These are phyloP conservation scores for Cathartes aura DNA, from an alignment of 2,113 vertebrate genomes.

Conservation along the genomic window DNA sequence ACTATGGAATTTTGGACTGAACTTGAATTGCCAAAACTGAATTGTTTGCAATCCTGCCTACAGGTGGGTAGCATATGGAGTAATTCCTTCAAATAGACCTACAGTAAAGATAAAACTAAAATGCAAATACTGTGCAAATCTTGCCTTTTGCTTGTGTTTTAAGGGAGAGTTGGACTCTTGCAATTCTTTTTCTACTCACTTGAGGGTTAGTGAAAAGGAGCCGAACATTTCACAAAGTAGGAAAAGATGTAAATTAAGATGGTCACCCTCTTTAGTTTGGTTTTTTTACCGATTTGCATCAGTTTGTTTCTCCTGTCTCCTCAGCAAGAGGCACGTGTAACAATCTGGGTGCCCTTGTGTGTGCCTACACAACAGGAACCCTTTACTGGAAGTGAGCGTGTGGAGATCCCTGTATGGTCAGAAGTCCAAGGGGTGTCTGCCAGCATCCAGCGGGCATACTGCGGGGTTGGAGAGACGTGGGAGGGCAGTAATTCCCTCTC, in stretches of 20 bases:
- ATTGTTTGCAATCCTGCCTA: not conserved
- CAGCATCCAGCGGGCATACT: fast-evolving
- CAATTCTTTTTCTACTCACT: not conserved
- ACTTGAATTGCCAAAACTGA: not conserved
- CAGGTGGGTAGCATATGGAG: not conserved
- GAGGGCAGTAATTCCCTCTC: not conserved
- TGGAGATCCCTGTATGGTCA: not conserved
- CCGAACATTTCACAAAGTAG: not conserved
- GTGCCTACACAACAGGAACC: not conserved
- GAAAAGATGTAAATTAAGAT: not conserved
- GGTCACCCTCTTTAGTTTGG: not conserved
- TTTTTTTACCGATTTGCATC: not conserved
- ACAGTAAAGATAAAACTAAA: not conserved
- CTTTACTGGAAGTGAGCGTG: not conserved
- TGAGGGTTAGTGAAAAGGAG: not conserved
- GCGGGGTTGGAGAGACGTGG: not conserved
- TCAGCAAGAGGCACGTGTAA: not conserved
- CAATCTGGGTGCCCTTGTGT: not conserved
- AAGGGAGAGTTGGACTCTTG: not conserved
- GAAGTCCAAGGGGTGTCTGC: not conserved
- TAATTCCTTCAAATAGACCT: not conserved
- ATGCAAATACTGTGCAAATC: not conserved
- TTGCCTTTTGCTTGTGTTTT: not conserved
- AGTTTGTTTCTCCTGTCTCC: not conserved
- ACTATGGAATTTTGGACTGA: not conserved